Evolutionary conservation across 2,888 invertebrate genomes (phyloP), one percentile per base, ranked within the genome.

Genomic region (Bimastos eiseni): DNA sequence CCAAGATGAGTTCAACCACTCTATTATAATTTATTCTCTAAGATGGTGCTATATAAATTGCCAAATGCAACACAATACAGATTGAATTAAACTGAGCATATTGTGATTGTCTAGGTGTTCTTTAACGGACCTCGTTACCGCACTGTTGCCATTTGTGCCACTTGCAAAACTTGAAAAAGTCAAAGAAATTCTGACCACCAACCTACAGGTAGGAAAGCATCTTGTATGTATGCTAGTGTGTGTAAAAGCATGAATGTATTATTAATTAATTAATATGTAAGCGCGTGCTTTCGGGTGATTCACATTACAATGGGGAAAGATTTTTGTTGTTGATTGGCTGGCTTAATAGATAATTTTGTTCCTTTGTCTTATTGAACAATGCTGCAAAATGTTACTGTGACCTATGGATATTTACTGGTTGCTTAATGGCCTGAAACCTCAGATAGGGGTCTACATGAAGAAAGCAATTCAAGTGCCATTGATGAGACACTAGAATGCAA

Each of bases 171-270:
- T 86, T 37, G 36, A 86, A 36, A 30, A 24, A 37, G 34, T 86
- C 0, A 86, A 86, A 33, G 86, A 34, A 36, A 86, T 36, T 86
- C 86, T 86, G 36, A 36, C n/a, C 11, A 86, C 36, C 34, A 86
- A 86, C 37, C 86, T 86, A 36, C 86, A 86, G 86, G 86, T 86
- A 24, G 37, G 70, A 70, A 30, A 70, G 70, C 70, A 70, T 8
- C 70, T 70, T 70, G n/a, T 70, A n/a, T 70, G 1, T 49, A 24
- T 24, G 24, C 24, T 3, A 24, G 21, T 49, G 3, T 49, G 49
- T 70, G n/a, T n/a, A 11, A 17, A n/a, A n/a, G 70, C 1, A n/a
- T 55, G 2, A 3, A 4, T 70, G 70, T 70, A 70, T n/a, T 30
- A 30, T 5, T 30, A 30, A 55, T n/a, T 17, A 3, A n/a, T n/a